Evolutionary conservation across 2,888 invertebrate genomes (phyloP).

Genomic region (Prenolepis imparis): DNA sequence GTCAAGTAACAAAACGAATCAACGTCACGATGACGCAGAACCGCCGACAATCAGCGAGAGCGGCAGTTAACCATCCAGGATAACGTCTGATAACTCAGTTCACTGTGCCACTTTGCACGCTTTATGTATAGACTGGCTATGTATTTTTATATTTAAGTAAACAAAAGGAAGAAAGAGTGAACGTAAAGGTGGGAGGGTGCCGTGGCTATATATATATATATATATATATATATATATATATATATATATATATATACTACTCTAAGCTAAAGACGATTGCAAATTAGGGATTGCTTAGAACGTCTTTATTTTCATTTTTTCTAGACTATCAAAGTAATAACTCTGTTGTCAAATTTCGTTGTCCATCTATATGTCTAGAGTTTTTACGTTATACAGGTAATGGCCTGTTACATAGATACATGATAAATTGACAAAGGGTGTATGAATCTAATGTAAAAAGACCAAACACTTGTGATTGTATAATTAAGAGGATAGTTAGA

Average conservation of each 20-base stretch:
- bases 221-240: conserved; percentile 50
- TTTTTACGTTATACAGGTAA: conserved; percentile 29
- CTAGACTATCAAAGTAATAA: conserved; percentile 8
- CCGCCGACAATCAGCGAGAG: conserved; percentile 77
- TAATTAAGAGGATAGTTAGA: conserved; percentile 46
- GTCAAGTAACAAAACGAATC: conserved; percentile 78
- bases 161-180: conserved; percentile 66
- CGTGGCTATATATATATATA: conserved; percentile 75
- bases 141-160: conserved; percentile 86
- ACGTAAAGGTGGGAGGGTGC: conserved; percentile 73
- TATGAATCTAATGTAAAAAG: conserved; percentile 51
- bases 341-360: conserved; percentile 26
- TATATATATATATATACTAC: background rate
- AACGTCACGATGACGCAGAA: conserved; percentile 79
- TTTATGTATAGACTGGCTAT: conserved; percentile 86
- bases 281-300: conserved; percentile 50
- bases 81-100: conserved; percentile 81
- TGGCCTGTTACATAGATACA: conserved; percentile 23
- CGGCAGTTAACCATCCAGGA: conserved; percentile 85
- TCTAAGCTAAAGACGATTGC: conserved; percentile 60
- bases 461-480: conserved; percentile 57
- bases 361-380: conserved; percentile 24
- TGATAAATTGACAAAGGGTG: conserved; percentile 28
- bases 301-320: conserved; percentile 37
- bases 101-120: conserved; percentile 86